Percentiles rank a stretch among this genome's conserved stretches.
Evolutionary conservation across 2,888 invertebrate genomes (phyloP).

Genomic region (Protophormia terraenovae): DNA sequence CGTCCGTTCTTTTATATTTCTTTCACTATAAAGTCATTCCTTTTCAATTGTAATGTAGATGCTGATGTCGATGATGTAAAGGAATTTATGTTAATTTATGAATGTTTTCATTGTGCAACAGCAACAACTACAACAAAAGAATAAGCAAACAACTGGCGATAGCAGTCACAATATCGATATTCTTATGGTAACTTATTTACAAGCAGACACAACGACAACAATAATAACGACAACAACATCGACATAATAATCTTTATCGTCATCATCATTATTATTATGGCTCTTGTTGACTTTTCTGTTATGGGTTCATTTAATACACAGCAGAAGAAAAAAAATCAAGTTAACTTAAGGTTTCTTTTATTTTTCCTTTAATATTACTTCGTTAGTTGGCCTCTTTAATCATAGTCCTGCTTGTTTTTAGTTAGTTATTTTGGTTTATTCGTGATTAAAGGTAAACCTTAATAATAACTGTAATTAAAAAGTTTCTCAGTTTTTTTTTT

Average conservation of each 20-base stretch:
- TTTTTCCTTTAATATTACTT: not conserved
- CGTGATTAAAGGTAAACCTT: not conserved
- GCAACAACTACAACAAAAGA: not conserved
- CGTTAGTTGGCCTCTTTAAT: slow-evolving; percentile 29
- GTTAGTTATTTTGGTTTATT: not conserved
- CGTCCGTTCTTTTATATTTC: too few species aligned
- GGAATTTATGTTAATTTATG: slow-evolving; percentile 60
- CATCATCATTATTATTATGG: not conserved
- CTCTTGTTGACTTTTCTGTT: slow-evolving; percentile 13
- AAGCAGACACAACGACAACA: too few species aligned
- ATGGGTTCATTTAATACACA: slow-evolving; percentile 1
- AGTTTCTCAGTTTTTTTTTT: not conserved
- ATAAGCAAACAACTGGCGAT: not conserved
- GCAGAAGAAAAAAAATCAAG: too few species aligned
- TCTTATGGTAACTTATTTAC: not conserved
- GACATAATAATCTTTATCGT: not conserved
- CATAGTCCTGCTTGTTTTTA: not conserved
- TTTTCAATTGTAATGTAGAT: slow-evolving; percentile 28
- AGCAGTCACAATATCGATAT: not conserved
- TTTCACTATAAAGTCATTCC: not conserved
- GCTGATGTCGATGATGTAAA: not conserved
- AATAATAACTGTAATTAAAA: slow-evolving; percentile 54
- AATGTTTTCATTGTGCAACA: slow-evolving; percentile 25
- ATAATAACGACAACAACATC: not conserved
- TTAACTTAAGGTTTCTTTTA: not conserved